These are phyloP conservation scores for Acholoe squamosa DNA, from an alignment of 2,888 invertebrate species.

Conservation along the genomic window DNA sequence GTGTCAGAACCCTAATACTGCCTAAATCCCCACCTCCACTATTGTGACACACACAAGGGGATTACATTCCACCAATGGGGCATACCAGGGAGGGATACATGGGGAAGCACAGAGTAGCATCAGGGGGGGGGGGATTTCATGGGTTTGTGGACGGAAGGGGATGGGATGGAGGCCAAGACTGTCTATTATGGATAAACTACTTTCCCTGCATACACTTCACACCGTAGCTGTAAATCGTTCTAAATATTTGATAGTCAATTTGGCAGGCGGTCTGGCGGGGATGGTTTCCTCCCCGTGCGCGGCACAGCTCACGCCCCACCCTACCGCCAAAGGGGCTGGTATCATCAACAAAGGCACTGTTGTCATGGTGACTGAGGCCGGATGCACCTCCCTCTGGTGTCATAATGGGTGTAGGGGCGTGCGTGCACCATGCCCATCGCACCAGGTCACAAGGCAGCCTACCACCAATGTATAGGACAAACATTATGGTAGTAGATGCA, in stretches of 20 bases:
- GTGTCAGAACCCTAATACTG: too few relatives aligned
- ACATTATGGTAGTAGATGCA: neutral
- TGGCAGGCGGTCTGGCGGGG: constrained; percentile 49
- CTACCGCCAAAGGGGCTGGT: constrained; percentile 46
- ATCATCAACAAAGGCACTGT: constrained; percentile 42
- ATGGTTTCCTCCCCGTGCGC: constrained; percentile 10
- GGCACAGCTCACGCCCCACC: neutral
- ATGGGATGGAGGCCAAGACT: neutral
- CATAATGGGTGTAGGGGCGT: constrained; percentile 39
- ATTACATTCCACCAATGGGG: neutral
- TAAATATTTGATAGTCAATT: constrained; percentile 57
- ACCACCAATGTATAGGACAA: neutral
- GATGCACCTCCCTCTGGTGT: constrained; percentile 6
- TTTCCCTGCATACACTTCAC: constrained; percentile 35
- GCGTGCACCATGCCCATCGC: neutral
- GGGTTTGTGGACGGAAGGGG: neutral
- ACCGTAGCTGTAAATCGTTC: constrained; percentile 52
- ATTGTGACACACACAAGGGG: neutral
- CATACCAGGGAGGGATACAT: neutral
- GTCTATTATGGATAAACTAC: constrained; percentile 49
- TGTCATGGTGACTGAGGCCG: constrained; percentile 17
- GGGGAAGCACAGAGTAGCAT: neutral
- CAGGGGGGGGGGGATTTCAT: neutral
- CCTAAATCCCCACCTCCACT: neutral
- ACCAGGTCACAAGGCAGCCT: neutral